Evolutionary conservation across 2,113 vertebrate genomes (phyloP).

Genomic region (Protobothrops flavoviridis): DNA sequence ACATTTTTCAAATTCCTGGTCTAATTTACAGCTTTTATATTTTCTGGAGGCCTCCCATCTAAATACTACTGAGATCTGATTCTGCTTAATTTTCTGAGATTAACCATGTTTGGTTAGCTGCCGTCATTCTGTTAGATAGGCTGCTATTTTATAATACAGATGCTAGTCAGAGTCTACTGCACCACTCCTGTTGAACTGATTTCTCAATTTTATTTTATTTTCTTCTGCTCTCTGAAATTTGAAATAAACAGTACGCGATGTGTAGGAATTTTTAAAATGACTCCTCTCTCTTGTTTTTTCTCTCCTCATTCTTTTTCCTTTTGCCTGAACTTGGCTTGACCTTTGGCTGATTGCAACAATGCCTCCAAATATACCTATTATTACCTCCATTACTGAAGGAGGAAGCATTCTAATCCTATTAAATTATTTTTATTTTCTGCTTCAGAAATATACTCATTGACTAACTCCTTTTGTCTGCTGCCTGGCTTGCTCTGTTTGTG

Average conservation of each 20-base stretch:
- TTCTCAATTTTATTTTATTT: not conserved
- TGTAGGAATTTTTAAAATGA: not conserved
- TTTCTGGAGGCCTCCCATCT: not conserved
- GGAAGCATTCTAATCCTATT: not conserved
- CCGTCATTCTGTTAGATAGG: not conserved
- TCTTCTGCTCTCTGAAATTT: not conserved
- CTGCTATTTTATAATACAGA: not conserved
- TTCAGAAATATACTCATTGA: not conserved
- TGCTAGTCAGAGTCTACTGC: not conserved
- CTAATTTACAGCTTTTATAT: not conserved
- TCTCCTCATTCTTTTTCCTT: not conserved
- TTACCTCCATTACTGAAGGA: not conserved
- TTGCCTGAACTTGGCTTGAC: not conserved
- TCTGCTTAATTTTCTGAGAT: not conserved
- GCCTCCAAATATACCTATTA: not conserved
- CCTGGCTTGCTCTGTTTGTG: not conserved
- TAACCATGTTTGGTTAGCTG: not conserved
- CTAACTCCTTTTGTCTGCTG: not conserved
- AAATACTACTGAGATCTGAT: not conserved
- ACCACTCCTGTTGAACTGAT: rapidly evolving
- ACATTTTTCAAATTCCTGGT: not conserved
- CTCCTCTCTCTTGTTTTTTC: not conserved
- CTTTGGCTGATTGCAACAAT: not conserved
- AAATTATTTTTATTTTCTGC: not conserved
- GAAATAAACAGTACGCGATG: not conserved